phyloP scores from a whole-genome alignment of 2,797 vertebrate species.

The Remorina albescens region DNA sequence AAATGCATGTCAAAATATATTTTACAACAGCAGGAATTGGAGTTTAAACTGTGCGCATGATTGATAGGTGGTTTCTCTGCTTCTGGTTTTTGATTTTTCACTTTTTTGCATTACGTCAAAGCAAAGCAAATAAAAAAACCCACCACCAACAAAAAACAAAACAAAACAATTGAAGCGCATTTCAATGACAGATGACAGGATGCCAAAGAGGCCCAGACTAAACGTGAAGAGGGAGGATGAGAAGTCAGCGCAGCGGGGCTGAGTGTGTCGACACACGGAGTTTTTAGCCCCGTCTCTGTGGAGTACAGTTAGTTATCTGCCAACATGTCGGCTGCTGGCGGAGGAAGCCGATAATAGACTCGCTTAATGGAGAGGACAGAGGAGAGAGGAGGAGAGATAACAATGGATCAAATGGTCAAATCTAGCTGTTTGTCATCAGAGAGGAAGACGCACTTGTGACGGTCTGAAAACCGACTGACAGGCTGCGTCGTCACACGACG shows the following conservation, averaged over 20 bases:
- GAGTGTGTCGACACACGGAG: constrained; percentile 10
- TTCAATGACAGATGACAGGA: no score
- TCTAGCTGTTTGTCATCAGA: background rate
- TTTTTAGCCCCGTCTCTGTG: constrained; percentile 10
- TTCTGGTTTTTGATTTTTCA: no score
- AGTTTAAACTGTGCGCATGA: no score
- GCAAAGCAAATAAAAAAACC: no score
- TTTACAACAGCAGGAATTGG: no score
- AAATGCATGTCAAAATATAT: background rate
- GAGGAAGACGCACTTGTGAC: constrained; percentile 6
- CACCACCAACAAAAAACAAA: no score
- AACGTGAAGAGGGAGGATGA: background rate
- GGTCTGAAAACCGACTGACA: constrained; percentile 15
- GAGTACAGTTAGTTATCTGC: constrained; percentile 24
- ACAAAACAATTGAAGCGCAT: no score
- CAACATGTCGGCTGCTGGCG: constrained; percentile 6
- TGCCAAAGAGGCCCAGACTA: no score
- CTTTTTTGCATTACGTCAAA: no score
- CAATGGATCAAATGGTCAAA: background rate
- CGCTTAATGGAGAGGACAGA: constrained; percentile 12
- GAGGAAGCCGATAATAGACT: constrained; percentile 27
- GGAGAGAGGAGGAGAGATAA: constrained; percentile 8
- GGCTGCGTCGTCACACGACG: constrained; percentile 8
- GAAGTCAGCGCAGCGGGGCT: background rate
- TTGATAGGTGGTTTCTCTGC: no score